Evolutionary conservation across 2,797 vertebrate genomes (phyloP).

Genomic region (Danionella dracula): DNA sequence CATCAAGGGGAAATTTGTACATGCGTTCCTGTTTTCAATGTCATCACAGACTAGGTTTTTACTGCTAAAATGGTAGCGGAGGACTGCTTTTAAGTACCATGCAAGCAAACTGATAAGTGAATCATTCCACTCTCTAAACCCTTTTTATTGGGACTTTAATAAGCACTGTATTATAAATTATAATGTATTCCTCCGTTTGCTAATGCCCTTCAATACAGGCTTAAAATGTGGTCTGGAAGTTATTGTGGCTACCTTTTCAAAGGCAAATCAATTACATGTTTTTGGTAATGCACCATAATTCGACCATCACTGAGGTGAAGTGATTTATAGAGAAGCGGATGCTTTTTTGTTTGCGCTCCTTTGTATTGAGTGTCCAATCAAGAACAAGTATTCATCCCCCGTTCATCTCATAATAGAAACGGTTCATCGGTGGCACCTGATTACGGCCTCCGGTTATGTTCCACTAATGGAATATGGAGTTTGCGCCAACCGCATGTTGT

Average conservation of each 20-base stretch:
- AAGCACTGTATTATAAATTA: constrained; percentile 77
- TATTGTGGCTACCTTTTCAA: constrained; percentile 71
- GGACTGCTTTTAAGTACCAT: constrained; percentile 76
- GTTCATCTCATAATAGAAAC: constrained; percentile 51
- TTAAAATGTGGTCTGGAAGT: constrained; percentile 64
- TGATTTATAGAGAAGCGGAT: constrained; percentile 49
- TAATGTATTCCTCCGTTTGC: constrained; percentile 77
- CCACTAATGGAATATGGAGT: constrained; percentile 70
- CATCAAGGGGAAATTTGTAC: constrained; percentile 67
- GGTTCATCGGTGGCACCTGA: constrained; percentile 60
- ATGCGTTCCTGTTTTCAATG: constrained; percentile 72
- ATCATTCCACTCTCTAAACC: constrained; percentile 73
- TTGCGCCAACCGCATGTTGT: constrained; percentile 63
- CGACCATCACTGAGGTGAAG: constrained; percentile 58
- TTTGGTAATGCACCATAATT: constrained; percentile 64
- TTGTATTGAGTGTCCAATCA: constrained; percentile 57
- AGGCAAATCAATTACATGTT: constrained; percentile 72
- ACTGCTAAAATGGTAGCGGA: constrained; percentile 70
- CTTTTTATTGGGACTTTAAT: constrained; percentile 78
- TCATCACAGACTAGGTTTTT: constrained; percentile 71
- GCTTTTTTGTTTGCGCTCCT: constrained; percentile 54
- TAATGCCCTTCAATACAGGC: constrained; percentile 70
- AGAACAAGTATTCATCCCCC: constrained; percentile 55
- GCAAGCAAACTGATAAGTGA: constrained; percentile 74
- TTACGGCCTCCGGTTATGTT: constrained; percentile 55